These are phyloP conservation scores for Phalacrocorax brasilianus DNA, from an alignment of 2,113 vertebrate genomes.

Conservation along the genomic window DNA sequence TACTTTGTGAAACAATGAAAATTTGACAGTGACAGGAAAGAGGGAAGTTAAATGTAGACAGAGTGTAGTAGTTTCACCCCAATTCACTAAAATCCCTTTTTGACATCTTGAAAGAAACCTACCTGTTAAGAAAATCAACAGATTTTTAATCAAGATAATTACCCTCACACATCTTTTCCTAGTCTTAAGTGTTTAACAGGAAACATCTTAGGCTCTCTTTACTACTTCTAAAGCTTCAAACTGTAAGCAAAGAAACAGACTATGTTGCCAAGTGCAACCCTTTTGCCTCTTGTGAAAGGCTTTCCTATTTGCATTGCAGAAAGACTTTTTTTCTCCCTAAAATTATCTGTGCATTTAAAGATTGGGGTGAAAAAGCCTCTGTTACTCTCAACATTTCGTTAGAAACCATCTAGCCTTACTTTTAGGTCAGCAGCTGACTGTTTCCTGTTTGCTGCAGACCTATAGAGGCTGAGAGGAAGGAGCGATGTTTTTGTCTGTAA, in stretches of 20 bases:
- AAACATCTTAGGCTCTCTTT: constrained; percentile 1
- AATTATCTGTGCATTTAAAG: not conserved
- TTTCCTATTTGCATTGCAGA: not conserved
- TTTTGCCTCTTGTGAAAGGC: not conserved
- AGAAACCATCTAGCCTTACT: not conserved
- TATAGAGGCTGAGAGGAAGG: not conserved
- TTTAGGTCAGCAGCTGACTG: not conserved
- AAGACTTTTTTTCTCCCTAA: not conserved
- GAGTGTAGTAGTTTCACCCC: not conserved
- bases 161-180: not conserved
- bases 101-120: constrained; percentile 27
- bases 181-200: constrained; percentile 16
- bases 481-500: not conserved
- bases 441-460: not conserved
- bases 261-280: not conserved
- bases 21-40: not conserved
- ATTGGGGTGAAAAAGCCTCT: not conserved
- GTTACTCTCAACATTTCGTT: not conserved
- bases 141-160: constrained; percentile 33
- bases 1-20: not conserved
- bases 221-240: not conserved
- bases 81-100: constrained; percentile 34
- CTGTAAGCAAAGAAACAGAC: constrained; percentile 19
- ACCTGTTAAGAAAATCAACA: not conserved
- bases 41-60: constrained; percentile 6